Evolutionary conservation across 2,797 vertebrate genomes (phyloP).

Genomic region (Xyrichtys novacula): DNA sequence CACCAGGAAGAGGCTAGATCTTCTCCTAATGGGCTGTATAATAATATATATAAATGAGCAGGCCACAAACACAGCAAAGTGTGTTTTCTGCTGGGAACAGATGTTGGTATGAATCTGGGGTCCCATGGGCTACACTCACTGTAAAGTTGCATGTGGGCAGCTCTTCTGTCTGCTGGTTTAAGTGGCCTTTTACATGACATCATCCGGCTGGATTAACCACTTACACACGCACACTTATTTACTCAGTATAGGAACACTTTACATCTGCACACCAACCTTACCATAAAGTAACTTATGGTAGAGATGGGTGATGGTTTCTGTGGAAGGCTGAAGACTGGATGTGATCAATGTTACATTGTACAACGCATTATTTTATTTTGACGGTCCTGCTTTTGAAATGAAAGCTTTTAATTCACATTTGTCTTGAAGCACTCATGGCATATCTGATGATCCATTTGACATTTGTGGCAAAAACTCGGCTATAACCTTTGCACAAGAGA

Average conservation of each 20-base stretch:
- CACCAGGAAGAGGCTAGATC: constrained; percentile 9
- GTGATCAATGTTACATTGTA: too few relatives aligned
- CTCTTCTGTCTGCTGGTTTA: constrained; percentile 54
- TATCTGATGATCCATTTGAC: background rate
- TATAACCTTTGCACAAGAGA: background rate
- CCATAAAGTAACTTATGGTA: too few relatives aligned
- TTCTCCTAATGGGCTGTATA: constrained; percentile 45
- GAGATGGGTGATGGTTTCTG: background rate
- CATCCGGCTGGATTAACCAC: constrained; percentile 43
- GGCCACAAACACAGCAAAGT: constrained; percentile 23
- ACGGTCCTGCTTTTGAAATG: too few relatives aligned
- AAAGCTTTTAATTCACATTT: too few relatives aligned
- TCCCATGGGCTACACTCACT: constrained; percentile 61
- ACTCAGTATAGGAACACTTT: background rate
- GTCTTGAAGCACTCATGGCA: too few relatives aligned
- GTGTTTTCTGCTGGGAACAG: constrained; percentile 63
- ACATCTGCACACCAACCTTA: too few relatives aligned
- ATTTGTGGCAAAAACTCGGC: background rate
- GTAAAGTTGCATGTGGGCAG: constrained; percentile 61
- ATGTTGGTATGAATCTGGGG: constrained; percentile 62
- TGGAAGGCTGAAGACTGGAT: too few relatives aligned
- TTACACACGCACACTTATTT: background rate
- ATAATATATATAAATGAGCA: constrained; percentile 69
- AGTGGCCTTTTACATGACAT: constrained; percentile 68
- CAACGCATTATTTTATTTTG: too few relatives aligned